These are phyloP conservation scores for Phalacrocorax pelagicus DNA, from an alignment of 2,113 vertebrate species.

Conservation along the genomic window DNA sequence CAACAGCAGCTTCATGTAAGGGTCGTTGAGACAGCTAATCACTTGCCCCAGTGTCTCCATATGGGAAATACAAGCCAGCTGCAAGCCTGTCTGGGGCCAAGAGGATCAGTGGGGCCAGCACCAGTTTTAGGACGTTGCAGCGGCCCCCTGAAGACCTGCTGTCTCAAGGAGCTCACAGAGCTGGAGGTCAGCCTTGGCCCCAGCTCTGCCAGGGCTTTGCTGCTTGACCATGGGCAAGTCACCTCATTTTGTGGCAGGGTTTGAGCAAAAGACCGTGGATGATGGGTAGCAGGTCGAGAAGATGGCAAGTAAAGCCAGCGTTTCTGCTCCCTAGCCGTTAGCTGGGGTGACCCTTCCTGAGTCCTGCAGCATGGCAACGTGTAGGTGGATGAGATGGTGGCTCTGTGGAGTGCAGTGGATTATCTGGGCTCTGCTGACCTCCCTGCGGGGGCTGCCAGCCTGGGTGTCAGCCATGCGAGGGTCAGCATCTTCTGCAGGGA, in stretches of 20 bases:
- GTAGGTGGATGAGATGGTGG: neutral
- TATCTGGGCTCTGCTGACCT: neutral
- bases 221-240: neutral
- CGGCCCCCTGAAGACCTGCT: neutral
- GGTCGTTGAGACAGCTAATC: slow-evolving; percentile 23
- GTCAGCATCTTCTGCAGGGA: neutral
- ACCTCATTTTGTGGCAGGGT: neutral
- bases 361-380: rapidly evolving
- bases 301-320: neutral
- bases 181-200: neutral
- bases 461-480: neutral
- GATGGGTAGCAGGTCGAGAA: neutral
- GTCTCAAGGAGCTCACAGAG: neutral
- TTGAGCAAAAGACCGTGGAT: rapidly evolving
- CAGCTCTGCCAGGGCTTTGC: neutral
- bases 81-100: neutral
- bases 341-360: rapidly evolving
- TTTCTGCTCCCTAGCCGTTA: neutral
- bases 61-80: neutral
- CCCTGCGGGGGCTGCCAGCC: neutral
- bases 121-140: neutral
- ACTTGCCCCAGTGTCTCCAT: slow-evolving; percentile 40
- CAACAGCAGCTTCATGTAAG: neutral
- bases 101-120: neutral
- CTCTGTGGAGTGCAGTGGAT: neutral